Evolutionary conservation across 2,113 vertebrate genomes (phyloP).

Genomic region (Mus pahari): DNA sequence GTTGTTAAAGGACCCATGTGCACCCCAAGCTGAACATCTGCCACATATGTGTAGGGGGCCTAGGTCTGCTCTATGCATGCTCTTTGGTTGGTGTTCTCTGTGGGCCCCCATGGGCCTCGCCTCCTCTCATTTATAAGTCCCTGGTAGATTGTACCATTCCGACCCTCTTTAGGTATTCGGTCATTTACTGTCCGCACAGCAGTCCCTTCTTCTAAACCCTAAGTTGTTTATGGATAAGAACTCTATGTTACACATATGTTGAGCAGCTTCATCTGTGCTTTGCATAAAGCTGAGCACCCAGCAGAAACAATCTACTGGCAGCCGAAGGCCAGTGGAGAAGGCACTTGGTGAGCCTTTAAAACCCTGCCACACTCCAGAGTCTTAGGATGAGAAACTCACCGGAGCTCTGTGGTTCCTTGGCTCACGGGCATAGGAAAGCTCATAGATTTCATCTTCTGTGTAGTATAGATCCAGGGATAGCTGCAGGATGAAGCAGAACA

Average conservation of each 20-base stretch:
- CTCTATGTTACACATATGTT: background rate
- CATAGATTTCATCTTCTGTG: conserved; percentile 97
- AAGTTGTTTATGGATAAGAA: background rate
- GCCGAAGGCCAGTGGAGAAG: background rate
- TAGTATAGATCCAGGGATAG: conserved; percentile 97
- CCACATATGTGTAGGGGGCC: too few species aligned
- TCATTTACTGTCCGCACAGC: background rate
- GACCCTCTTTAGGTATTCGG: background rate
- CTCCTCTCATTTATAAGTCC: background rate
- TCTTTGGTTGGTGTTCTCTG: too few species aligned
- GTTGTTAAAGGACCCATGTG: too few species aligned
- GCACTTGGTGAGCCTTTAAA: background rate
- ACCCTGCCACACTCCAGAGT: background rate
- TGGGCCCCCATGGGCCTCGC: too few species aligned
- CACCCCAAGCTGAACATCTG: too few species aligned
- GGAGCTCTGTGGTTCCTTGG: conserved; percentile 93
- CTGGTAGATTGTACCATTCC: background rate
- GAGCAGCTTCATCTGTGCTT: background rate
- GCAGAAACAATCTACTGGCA: background rate
- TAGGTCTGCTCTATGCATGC: too few species aligned
- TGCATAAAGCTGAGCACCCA: background rate
- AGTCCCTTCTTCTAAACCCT: background rate
- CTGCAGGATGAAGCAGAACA: conserved; percentile 85
- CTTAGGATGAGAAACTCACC: conserved; percentile 86
- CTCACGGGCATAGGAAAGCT: conserved; percentile 95